These are phyloP conservation scores for Echinops telfairi DNA, from an alignment of 2,113 vertebrate species.

Conservation along the genomic window DNA sequence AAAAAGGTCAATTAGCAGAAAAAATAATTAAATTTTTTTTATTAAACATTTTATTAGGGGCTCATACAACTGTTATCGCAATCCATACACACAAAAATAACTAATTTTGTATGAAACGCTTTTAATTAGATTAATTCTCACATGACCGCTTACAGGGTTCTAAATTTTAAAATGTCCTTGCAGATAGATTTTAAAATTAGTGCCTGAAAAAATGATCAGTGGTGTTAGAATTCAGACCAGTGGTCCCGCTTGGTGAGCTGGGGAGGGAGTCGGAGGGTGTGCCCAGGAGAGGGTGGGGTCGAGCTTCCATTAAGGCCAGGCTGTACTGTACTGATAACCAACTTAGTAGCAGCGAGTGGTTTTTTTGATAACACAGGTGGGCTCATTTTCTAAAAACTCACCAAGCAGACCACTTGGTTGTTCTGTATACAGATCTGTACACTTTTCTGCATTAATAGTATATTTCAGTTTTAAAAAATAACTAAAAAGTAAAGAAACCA, in stretches of 20 bases:
- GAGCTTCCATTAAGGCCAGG: not conserved
- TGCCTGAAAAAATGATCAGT: conserved; percentile 2
- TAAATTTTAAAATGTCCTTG: conserved; percentile 37
- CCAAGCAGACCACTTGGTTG: not conserved
- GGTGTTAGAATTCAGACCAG: not conserved
- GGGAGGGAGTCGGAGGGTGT: not conserved
- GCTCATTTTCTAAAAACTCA: not conserved
- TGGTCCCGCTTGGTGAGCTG: not conserved
- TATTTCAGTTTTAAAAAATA: not conserved
- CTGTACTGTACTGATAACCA: not conserved
- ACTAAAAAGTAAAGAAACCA: not conserved
- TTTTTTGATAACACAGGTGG: not conserved
- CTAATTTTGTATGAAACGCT: conserved; percentile 14
- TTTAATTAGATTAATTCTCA: not conserved
- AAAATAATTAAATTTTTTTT: no score
- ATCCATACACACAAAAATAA: not conserved
- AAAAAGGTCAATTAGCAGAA: conserved; percentile 6
- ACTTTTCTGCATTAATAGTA: not conserved
- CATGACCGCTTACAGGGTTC: conserved; percentile 1
- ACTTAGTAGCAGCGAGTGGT: no score
- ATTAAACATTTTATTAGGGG: no score
- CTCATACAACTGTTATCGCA: no score
- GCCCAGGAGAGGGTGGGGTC: not conserved
- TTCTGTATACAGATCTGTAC: not conserved
- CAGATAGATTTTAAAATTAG: conserved; percentile 42